Evolutionary conservation across 2,113 vertebrate species (phyloP).

Genomic region (Phylloscopus trochiloides): DNA sequence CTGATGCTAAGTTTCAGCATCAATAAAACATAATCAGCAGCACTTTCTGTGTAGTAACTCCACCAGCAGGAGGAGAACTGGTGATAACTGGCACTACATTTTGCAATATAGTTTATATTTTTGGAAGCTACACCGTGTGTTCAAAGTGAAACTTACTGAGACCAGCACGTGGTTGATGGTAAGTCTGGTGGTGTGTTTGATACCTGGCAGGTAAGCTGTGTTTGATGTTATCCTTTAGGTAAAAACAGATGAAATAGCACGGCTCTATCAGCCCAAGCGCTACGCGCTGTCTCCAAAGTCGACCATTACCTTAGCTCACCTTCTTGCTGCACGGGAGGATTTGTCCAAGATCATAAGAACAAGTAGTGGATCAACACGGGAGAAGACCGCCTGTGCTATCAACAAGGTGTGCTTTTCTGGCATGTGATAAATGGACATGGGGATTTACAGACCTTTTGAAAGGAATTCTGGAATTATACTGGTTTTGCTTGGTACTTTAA

Average conservation of each 20-base stretch:
- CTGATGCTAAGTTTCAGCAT: not conserved
- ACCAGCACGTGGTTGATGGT: not conserved
- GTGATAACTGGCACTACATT: not conserved
- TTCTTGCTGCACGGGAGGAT: slow-evolving; percentile 91
- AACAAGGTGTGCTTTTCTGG: slow-evolving; percentile 82
- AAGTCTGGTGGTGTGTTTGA: not conserved
- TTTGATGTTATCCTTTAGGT: slow-evolving; percentile 32
- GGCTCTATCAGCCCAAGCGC: slow-evolving; percentile 89
- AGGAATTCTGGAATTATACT: not conserved
- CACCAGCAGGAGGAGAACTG: not conserved
- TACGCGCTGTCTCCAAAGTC: slow-evolving; percentile 81
- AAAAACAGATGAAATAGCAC: slow-evolving; percentile 91
- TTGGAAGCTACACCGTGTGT: not conserved
- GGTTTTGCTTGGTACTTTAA: not conserved
- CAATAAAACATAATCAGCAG: not conserved
- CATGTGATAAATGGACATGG: not conserved
- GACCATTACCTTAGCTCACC: slow-evolving; percentile 77
- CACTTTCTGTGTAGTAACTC: not conserved
- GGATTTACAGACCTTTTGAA: not conserved
- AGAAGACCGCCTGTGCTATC: slow-evolving; percentile 86
- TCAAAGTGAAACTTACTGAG: not conserved
- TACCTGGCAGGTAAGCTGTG: not conserved
- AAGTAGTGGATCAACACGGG: slow-evolving; percentile 86
- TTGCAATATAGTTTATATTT: not conserved
- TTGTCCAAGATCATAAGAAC: slow-evolving; percentile 90